These are phyloP conservation scores for Aporophyla lueneburgensis DNA, from an alignment of 2,888 invertebrate genomes.

Conservation along the genomic window DNA sequence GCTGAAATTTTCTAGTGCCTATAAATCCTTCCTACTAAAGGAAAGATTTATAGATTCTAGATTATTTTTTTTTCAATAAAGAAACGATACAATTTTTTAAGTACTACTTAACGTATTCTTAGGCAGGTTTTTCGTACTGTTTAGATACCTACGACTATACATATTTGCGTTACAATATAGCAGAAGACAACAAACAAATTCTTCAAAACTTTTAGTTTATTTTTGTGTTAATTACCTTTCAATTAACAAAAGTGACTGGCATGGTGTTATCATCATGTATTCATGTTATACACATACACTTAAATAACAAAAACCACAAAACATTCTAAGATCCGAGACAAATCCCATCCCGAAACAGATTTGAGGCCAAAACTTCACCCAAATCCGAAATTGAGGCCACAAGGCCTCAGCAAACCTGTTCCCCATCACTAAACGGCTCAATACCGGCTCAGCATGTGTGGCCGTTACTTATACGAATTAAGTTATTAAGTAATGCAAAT, in stretches of 20 bases:
- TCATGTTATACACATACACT: no score
- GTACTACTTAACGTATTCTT: neutral
- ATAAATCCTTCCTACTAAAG: no score
- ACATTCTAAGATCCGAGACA: neutral
- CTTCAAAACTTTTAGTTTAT: neutral
- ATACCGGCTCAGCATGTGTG: slow-evolving; percentile 73
- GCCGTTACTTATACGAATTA: slow-evolving; percentile 74
- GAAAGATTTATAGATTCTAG: no score
- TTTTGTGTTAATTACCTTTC: neutral
- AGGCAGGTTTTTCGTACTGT: neutral
- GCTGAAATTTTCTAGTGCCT: neutral
- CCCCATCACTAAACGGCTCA: slow-evolving; percentile 64
- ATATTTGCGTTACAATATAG: neutral
- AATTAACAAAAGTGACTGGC: neutral
- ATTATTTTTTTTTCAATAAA: no score
- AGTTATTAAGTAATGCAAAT: slow-evolving; percentile 84
- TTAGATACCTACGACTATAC: neutral
- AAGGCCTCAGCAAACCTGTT: slow-evolving; percentile 46
- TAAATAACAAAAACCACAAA: neutral
- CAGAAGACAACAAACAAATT: neutral
- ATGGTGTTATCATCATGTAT: neutral
- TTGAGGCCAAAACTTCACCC: slow-evolving; percentile 46
- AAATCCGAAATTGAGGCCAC: slow-evolving; percentile 38
- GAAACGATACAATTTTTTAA: neutral
- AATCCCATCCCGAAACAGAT: slow-evolving; percentile 9